Evolutionary conservation across 2,113 vertebrate genomes (phyloP).

Genomic region (Uria aalge): DNA sequence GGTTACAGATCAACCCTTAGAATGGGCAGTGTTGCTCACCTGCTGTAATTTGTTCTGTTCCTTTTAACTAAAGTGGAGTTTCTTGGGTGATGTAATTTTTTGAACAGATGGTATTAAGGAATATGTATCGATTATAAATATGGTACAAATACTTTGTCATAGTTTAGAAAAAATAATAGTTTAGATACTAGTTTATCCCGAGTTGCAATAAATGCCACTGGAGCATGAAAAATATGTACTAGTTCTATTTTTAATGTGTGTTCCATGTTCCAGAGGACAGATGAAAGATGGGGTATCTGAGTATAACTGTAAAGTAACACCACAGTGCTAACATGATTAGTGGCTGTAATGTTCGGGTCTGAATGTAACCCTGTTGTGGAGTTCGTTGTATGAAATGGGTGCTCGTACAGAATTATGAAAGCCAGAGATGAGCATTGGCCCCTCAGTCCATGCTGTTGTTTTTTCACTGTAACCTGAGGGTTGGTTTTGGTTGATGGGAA

Average conservation of each 20-base stretch:
- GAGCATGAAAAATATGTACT: neutral
- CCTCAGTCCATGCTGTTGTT: neutral
- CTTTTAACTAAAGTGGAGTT: neutral
- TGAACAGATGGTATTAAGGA: neutral
- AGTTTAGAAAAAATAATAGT: neutral
- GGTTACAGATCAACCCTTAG: neutral
- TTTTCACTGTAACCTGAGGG: neutral
- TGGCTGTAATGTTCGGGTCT: neutral
- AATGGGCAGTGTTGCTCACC: neutral
- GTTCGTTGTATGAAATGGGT: neutral
- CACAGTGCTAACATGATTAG: neutral
- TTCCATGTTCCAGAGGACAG: neutral
- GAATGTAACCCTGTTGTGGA: neutral
- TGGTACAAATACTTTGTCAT: neutral
- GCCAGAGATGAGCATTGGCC: neutral
- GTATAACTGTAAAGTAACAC: slow-evolving; percentile 29
- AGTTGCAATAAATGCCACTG: neutral
- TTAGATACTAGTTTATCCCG: neutral
- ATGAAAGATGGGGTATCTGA: neutral
- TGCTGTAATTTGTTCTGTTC: neutral
- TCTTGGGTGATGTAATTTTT: neutral
- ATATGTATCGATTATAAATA: neutral
- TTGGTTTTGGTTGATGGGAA: neutral
- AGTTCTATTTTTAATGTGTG: slow-evolving; percentile 44
- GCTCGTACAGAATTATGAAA: neutral